Percentiles rank a stretch among this genome's conserved stretches.
Evolutionary conservation across 2,113 vertebrate species (phyloP).

Genomic region (Megaleporinus macrocephalus): DNA sequence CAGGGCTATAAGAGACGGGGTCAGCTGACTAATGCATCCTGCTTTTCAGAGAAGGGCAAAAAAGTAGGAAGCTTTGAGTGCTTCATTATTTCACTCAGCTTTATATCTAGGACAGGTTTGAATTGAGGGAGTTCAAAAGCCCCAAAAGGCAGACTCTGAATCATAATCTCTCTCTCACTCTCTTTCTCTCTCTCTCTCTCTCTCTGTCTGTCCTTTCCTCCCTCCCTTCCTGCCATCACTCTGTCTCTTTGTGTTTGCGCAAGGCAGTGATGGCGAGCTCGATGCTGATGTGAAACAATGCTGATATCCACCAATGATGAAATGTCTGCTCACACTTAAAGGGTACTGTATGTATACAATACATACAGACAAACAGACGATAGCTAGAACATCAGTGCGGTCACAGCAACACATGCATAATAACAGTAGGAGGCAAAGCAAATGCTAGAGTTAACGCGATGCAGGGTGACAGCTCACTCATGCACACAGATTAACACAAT

Average conservation of each 20-base stretch:
- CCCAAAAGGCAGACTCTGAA: slow-evolving; percentile 35
- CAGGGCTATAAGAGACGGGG: slow-evolving; percentile 68
- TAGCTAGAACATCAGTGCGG: not conserved
- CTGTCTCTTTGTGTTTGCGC: slow-evolving; percentile 12
- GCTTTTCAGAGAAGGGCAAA: slow-evolving; percentile 53
- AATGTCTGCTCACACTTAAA: slow-evolving; percentile 9
- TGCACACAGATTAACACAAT: too few relatives aligned
- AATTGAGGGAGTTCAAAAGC: slow-evolving; percentile 30
- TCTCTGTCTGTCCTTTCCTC: slow-evolving; percentile 1
- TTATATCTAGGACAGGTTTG: slow-evolving; percentile 38
- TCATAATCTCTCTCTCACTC: slow-evolving; percentile 19
- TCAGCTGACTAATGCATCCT: slow-evolving; percentile 70
- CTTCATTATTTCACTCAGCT: slow-evolving; percentile 14
- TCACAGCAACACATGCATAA: not conserved
- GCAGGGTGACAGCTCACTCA: too few relatives aligned
- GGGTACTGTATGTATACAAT: slow-evolving; percentile 28
- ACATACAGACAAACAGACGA: slow-evolving; percentile 34
- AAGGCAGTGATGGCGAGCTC: not conserved
- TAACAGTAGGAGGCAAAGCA: too few relatives aligned
- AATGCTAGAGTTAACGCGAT: too few relatives aligned
- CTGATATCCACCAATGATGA: slow-evolving; percentile 31
- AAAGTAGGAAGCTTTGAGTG: slow-evolving; percentile 31
- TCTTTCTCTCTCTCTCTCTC: slow-evolving; percentile 20
- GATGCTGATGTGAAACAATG: slow-evolving; percentile 30
- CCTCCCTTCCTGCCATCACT: slow-evolving; percentile 41